Conservation (phyloP, 2,888 invertebrate genomes). For the Nephrotoma guestfalica region DNA sequence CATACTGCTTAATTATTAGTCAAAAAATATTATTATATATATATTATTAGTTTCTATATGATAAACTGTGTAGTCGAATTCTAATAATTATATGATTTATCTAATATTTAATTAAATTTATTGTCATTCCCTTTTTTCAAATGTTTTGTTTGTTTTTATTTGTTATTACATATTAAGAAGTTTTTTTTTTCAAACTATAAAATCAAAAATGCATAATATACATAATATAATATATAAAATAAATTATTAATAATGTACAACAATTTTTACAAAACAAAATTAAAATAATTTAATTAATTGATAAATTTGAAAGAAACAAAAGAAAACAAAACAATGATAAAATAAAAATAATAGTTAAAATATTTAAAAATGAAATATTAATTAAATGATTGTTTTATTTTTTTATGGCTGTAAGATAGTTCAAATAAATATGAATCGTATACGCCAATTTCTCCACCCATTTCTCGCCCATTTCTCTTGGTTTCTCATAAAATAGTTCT, state of each 20-base stretch:
- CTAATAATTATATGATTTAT: neutral
- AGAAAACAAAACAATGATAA: neutral
- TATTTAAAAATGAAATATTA: neutral
- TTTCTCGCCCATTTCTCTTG: no score
- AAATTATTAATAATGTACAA: neutral
- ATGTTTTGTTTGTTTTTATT: neutral
- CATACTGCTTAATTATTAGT: neutral
- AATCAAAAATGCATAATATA: neutral
- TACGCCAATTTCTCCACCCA: no score
- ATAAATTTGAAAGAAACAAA: neutral
- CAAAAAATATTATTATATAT: neutral
- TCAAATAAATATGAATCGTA: no score
- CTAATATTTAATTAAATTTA: neutral
- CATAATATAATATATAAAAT: neutral
- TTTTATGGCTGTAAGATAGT: no score
- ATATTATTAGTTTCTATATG: neutral
- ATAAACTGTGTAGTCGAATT: neutral
- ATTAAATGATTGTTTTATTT: neutral
- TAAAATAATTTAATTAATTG: neutral
- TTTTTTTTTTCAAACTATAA: neutral
- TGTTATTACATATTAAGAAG: no score
- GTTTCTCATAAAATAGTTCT: no score
- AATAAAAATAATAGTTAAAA: neutral
- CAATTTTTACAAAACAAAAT: neutral
- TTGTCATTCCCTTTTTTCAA: neutral